phyloP scores from a whole-genome alignment of 2,888 invertebrate species.

The Xestia rhomboidea region DNA sequence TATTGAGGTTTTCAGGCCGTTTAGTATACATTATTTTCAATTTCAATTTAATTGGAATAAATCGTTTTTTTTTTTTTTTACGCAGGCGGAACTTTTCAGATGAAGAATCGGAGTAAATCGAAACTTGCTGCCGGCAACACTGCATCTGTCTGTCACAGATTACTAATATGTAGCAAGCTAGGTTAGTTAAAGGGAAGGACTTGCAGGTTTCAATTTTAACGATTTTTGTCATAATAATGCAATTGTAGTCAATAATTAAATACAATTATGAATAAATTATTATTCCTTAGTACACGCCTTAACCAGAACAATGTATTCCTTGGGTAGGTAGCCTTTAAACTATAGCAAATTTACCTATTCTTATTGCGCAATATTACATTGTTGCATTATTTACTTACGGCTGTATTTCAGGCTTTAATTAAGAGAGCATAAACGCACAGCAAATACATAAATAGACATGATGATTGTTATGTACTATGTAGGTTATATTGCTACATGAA shows the following conservation, averaged over 20 bases:
- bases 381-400: not conserved
- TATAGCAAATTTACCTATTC: not conserved
- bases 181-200: too few species aligned
- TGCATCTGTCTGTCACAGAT: too few species aligned
- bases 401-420: not conserved
- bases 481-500: not conserved
- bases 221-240: not conserved
- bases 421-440: not conserved
- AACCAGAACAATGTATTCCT: slow-evolving; percentile 19
- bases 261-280: slow-evolving; percentile 55
- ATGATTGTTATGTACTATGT: not conserved
- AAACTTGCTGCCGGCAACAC: too few species aligned
- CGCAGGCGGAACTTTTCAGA: too few species aligned
- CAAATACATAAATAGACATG: not conserved
- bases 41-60: too few species aligned
- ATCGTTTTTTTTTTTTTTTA: too few species aligned
- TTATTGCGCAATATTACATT: not conserved
- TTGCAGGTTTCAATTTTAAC: not conserved
- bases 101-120: too few species aligned
- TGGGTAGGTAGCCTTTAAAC: slow-evolving; percentile 43
- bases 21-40: too few species aligned
- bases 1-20: too few species aligned
- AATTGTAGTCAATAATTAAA: slow-evolving; percentile 19
- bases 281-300: slow-evolving; percentile 41
- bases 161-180: too few species aligned